These are phyloP conservation scores for Drosophila yakuba DNA, from an alignment of 1,140 invertebrate species.

Conservation along the genomic window DNA sequence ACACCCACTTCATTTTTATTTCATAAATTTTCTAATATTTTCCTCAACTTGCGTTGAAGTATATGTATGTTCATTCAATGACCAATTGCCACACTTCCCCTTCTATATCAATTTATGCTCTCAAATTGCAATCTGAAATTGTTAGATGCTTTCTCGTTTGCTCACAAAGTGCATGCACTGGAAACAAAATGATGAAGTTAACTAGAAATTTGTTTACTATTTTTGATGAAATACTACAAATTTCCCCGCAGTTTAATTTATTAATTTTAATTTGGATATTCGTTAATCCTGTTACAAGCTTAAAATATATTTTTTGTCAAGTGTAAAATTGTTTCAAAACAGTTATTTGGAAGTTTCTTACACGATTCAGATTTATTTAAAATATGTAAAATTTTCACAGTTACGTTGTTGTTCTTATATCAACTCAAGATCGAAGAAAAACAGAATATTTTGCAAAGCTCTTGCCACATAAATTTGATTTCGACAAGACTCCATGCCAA, in stretches of 20 bases:
- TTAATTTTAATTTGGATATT: too few species aligned
- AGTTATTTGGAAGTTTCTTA: too few species aligned
- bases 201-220: neutral
- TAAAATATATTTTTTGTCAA: too few species aligned
- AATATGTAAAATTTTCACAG: too few species aligned
- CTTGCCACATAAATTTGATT: neutral
- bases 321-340: too few species aligned
- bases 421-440: neutral
- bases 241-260: too few species aligned
- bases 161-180: slow-evolving; percentile 20
- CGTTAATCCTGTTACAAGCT: too few species aligned
- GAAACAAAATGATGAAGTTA: neutral
- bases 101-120: slow-evolving; percentile 24
- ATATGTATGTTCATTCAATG: neutral
- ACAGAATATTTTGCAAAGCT: neutral
- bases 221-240: neutral
- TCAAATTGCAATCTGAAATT: slow-evolving; percentile 34
- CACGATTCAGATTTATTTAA: too few species aligned
- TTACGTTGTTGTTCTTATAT: too few species aligned
- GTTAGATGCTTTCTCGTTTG: slow-evolving; percentile 16
- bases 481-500: too few species aligned
- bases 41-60: slow-evolving; percentile 6
- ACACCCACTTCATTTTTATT: neutral
- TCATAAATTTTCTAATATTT: slow-evolving; percentile 10
- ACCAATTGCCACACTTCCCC: slow-evolving; percentile 13